Conservation (phyloP, 2,113 vertebrate species). For the Ptilonorhynchus violaceus region DNA sequence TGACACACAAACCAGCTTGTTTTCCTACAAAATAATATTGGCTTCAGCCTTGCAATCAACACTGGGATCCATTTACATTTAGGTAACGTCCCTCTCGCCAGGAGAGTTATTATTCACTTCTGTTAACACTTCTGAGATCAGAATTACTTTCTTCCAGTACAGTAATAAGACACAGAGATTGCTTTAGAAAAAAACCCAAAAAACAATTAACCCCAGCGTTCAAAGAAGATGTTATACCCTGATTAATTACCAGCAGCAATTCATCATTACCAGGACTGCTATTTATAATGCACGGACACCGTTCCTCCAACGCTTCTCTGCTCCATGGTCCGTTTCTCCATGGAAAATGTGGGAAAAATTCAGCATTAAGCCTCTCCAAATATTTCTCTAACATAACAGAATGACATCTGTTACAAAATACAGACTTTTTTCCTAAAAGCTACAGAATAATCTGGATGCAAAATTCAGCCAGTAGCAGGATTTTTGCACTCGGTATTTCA, state of each 20-base stretch:
- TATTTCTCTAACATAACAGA: background rate
- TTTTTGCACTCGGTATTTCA: background rate
- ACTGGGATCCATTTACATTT: background rate
- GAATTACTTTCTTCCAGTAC: background rate
- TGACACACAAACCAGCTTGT: background rate
- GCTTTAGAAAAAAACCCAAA: background rate
- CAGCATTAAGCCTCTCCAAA: background rate
- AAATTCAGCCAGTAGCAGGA: background rate
- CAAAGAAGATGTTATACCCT: background rate
- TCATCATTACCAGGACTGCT: background rate
- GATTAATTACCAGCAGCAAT: background rate
- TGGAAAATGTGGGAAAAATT: background rate
- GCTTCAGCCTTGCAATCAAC: background rate
- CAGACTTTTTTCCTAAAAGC: background rate
- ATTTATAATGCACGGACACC: accelerated
- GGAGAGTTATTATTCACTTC: background rate
- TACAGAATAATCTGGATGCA: background rate
- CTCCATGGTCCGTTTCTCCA: background rate
- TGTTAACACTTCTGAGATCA: background rate
- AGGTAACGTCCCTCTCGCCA: background rate
- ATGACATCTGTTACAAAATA: background rate
- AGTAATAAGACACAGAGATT: background rate
- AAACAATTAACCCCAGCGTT: background rate
- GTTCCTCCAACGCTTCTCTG: background rate
- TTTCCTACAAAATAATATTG: background rate